Evolutionary conservation across 2,888 invertebrate species (phyloP).

Genomic region (Trissolcus japonicus): DNA sequence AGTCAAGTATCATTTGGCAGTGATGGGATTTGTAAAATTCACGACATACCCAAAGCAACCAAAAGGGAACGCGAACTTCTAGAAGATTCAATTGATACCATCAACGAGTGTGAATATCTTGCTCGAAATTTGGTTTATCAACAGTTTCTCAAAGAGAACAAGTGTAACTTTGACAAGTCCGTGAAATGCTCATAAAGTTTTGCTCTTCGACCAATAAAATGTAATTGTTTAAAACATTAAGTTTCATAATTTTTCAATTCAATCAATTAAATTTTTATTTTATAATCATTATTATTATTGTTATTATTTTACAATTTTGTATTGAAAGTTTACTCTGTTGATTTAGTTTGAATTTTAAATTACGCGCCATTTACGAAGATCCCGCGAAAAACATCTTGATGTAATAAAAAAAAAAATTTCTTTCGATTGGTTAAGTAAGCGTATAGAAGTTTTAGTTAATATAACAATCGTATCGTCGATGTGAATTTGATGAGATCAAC

Average conservation of each 20-base stretch:
- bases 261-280: not conserved
- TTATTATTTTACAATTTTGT: too few species aligned
- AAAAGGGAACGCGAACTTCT: slow-evolving; percentile 62
- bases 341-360: too few species aligned
- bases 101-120: slow-evolving; percentile 63
- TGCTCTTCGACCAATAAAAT: not conserved
- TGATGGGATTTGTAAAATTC: slow-evolving; percentile 64
- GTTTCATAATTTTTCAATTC: not conserved
- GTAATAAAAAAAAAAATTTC: not conserved
- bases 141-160: slow-evolving; percentile 1
- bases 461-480: not conserved
- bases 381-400: not conserved
- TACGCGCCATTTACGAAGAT: not conserved
- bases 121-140: slow-evolving; percentile 38
- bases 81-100: slow-evolving; percentile 63
- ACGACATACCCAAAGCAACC: slow-evolving; percentile 67
- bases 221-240: not conserved
- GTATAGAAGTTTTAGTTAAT: not conserved
- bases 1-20: slow-evolving; percentile 66
- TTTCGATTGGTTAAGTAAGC: not conserved
- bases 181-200: not conserved
- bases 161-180: not conserved
- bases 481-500: slow-evolving; percentile 1
- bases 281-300: too few species aligned
- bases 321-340: too few species aligned